phyloP scores from a whole-genome alignment of 2,888 invertebrate species.

The Nasonia oneida region DNA sequence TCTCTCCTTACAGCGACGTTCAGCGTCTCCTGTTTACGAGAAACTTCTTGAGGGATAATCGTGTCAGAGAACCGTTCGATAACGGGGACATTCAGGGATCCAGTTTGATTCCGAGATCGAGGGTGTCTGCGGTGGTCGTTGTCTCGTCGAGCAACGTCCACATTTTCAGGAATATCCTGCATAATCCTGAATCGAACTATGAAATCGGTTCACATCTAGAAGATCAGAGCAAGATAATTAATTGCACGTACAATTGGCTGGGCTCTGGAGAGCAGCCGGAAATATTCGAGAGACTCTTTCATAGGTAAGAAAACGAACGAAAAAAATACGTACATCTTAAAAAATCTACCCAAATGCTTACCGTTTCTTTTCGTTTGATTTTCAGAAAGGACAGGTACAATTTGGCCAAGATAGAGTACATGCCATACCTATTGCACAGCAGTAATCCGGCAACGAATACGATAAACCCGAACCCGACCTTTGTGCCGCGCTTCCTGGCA shows the following conservation, averaged over 20 bases:
- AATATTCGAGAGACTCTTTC: conserved; percentile 88
- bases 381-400: conserved; percentile 94
- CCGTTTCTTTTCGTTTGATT: not conserved
- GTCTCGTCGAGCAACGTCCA: conserved; percentile 94
- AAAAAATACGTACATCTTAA: too few relatives aligned
- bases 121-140: conserved; percentile 95
- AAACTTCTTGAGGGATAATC: conserved; percentile 93
- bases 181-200: conserved; percentile 93
- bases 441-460: conserved; percentile 94
- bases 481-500: conserved; percentile 88
- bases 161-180: conserved; percentile 93
- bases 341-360: too few relatives aligned
- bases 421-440: conserved; percentile 94
- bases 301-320: conserved; percentile 77
- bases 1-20: conserved; percentile 91
- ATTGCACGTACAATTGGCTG: conserved; percentile 97
- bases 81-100: conserved; percentile 83
- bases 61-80: conserved; percentile 91
- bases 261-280: conserved; percentile 87
- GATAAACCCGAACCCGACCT: conserved; percentile 87
- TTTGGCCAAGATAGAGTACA: conserved; percentile 93
- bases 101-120: conserved; percentile 91
- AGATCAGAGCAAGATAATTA: conserved; percentile 96
- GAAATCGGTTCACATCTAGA: conserved; percentile 97
- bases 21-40: conserved; percentile 92